Percentiles rank a stretch among this genome's conserved stretches.
These are phyloP conservation scores for Dasypolia templi DNA, from an alignment of 2,888 invertebrate genomes.

Conservation along the genomic window DNA sequence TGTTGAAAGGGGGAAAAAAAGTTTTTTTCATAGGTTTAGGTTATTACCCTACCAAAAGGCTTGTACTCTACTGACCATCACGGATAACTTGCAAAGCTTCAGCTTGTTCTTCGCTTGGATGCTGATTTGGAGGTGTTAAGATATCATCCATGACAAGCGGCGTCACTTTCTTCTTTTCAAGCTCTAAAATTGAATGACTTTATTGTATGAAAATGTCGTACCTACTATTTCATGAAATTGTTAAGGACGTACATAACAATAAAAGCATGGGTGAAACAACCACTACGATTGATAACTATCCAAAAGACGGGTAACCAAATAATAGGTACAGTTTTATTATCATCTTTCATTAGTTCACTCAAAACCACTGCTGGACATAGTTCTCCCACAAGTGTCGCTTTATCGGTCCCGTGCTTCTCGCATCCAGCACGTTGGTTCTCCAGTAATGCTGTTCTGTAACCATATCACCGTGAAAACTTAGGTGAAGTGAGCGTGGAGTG, in stretches of 20 bases:
- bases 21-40: not conserved
- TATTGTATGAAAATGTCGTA: not conserved
- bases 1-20: not conserved
- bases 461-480: no score
- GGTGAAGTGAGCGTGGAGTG: no score
- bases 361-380: not conserved
- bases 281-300: not conserved
- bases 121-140: slow-evolving; percentile 7
- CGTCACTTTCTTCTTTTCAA: slow-evolving; percentile 30
- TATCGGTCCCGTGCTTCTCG: not conserved
- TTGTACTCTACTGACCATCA: slow-evolving; percentile 22
- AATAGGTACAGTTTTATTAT: not conserved
- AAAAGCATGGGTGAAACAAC: not conserved
- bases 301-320: no score
- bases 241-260: no score
- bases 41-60: not conserved
- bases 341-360: not conserved
- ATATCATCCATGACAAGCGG: slow-evolving; percentile 33
- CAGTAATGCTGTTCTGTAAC: no score
- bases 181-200: slow-evolving; percentile 24
- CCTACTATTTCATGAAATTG: not conserved
- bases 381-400: no score
- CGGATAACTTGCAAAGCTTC: slow-evolving; percentile 23
- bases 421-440: not conserved
- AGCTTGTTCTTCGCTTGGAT: not conserved